Conservation (phyloP, 1,140 invertebrate species). For the Camponotus vicinus region DNA sequence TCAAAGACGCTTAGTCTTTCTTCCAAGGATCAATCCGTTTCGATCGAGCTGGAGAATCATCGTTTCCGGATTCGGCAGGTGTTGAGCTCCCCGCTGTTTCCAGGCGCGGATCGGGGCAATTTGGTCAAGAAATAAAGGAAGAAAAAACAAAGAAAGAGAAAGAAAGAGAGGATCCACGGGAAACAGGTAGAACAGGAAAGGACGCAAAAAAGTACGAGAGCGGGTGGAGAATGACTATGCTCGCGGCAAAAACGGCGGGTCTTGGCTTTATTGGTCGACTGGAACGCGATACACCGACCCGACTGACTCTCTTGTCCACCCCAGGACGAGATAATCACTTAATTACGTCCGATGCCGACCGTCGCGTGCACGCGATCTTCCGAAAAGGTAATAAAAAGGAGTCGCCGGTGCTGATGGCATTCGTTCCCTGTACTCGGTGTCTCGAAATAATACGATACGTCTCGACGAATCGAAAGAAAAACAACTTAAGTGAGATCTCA, state of each 20-base stretch:
- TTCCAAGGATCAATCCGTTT: constrained; percentile 18
- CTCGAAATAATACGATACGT: not conserved
- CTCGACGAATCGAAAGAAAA: not conserved
- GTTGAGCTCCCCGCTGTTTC: constrained; percentile 43
- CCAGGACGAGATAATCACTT: constrained; percentile 77
- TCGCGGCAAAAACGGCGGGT: constrained; percentile 59
- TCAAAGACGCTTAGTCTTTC: not conserved
- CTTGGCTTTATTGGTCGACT: constrained; percentile 65
- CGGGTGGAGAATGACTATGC: constrained; percentile 11
- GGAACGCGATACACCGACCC: constrained; percentile 66
- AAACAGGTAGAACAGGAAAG: constrained; percentile 55
- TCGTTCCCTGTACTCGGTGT: constrained; percentile 37
- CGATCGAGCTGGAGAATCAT: not conserved
- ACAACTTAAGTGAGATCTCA: not conserved
- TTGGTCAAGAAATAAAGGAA: not conserved
- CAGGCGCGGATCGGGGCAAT: not conserved
- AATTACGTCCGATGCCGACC: constrained; percentile 75
- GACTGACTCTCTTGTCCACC: constrained; percentile 64
- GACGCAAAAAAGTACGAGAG: constrained; percentile 20
- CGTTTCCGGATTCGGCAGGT: constrained; percentile 25
- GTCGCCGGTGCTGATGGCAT: constrained; percentile 32
- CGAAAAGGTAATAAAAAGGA: constrained; percentile 60
- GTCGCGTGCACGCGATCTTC: constrained; percentile 72
- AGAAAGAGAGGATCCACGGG: not conserved
- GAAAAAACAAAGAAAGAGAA: not conserved